phyloP scores from a whole-genome alignment of 1,140 invertebrate species.

The Battus philenor region DNA sequence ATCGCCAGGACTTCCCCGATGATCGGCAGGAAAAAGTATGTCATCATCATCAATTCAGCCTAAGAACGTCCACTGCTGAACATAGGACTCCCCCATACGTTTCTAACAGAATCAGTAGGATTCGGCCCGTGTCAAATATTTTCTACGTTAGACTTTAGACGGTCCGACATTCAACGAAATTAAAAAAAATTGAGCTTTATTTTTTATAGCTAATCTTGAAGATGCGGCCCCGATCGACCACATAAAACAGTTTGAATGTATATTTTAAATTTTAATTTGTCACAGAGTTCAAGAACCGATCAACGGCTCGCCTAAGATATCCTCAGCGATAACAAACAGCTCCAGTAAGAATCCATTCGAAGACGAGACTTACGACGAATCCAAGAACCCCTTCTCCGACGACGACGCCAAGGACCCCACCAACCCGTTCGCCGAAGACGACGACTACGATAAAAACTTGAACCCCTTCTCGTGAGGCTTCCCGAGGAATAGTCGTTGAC shows the following conservation, averaged over 20 bases:
- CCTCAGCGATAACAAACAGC: constrained; percentile 59
- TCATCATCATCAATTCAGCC: too few relatives aligned
- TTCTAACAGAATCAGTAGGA: too few relatives aligned
- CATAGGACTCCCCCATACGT: too few relatives aligned
- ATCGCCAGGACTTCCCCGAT: constrained; percentile 30
- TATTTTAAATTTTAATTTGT: not conserved
- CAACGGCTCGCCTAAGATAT: constrained; percentile 48
- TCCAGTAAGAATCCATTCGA: constrained; percentile 76
- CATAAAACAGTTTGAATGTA: too few relatives aligned
- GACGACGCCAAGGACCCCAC: constrained; percentile 61
- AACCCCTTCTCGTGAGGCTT: constrained; percentile 79
- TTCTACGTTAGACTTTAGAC: too few relatives aligned
- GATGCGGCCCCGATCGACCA: too few relatives aligned
- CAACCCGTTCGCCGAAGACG: constrained; percentile 78
- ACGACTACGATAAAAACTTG: constrained; percentile 80
- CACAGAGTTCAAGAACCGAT: constrained; percentile 1
- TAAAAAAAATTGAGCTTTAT: too few relatives aligned
- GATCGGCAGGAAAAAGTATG: constrained; percentile 21
- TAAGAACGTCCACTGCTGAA: too few relatives aligned
- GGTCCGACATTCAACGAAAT: too few relatives aligned
- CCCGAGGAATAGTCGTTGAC: too few relatives aligned
- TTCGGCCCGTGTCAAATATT: too few relatives aligned
- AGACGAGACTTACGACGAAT: constrained; percentile 76
- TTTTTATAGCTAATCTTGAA: too few relatives aligned
- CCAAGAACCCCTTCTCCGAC: constrained; percentile 76